Conservation (phyloP, 2,888 invertebrate species). For the Melinaea menophilus region DNA sequence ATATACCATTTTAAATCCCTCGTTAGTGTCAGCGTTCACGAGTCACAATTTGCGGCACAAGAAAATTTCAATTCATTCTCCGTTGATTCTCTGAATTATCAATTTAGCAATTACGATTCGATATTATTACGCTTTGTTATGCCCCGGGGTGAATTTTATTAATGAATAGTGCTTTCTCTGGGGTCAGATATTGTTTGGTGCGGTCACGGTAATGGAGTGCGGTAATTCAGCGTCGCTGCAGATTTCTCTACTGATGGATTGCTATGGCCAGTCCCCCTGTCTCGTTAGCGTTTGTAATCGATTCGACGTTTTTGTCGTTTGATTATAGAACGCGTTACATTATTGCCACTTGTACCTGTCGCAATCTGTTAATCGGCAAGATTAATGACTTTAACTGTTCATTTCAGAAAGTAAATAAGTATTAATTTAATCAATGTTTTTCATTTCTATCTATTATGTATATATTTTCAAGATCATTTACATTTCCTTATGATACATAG, state of each 20-base stretch:
- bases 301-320: conserved; percentile 35
- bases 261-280: conserved; percentile 40
- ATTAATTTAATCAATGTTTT: conserved; percentile 23
- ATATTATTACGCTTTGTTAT: conserved; percentile 65
- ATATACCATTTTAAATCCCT: conserved; percentile 53
- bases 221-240: conserved; percentile 57
- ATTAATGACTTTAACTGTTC: conserved; percentile 27
- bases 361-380: conserved; percentile 29
- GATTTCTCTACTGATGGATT: conserved; percentile 51
- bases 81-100: conserved; percentile 43
- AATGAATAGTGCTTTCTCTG: conserved; percentile 68
- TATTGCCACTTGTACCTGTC: conserved; percentile 26
- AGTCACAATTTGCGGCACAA: conserved; percentile 41
- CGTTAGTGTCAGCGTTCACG: conserved; percentile 53
- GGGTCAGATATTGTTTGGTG: conserved; percentile 54
- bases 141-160: conserved; percentile 56
- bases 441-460: background rate
- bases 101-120: conserved; percentile 58
- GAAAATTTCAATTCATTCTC: conserved; percentile 28
- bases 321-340: conserved; percentile 29
- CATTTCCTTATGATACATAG: too few species aligned
- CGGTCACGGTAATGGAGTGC: conserved; percentile 43
- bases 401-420: conserved; percentile 18
- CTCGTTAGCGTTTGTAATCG: conserved; percentile 46
- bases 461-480: too few species aligned